phyloP scores from a whole-genome alignment of 2,113 vertebrate species.

The Gallinago jamesoni region DNA sequence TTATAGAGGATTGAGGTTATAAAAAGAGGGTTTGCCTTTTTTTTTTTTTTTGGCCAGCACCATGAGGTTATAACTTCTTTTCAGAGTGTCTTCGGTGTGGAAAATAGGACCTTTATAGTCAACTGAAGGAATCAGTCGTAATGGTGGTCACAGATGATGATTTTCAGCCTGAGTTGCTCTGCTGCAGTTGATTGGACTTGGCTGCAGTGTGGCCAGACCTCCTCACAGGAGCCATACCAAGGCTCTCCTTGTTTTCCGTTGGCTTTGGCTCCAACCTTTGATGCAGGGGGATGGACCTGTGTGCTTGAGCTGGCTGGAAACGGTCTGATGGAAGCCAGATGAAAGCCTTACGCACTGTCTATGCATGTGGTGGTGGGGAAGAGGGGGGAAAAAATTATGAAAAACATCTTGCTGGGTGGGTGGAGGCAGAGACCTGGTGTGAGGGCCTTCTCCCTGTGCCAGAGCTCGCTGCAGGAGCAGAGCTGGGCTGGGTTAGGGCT shows the following conservation, averaged over 20 bases:
- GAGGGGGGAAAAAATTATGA: accelerated
- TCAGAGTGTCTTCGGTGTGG: not conserved
- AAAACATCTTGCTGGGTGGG: not conserved
- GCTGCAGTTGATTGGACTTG: accelerated
- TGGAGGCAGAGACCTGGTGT: not conserved
- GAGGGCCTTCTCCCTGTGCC: not conserved
- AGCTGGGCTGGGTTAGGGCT: not conserved
- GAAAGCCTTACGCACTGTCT: not conserved
- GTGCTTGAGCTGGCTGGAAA: not conserved
- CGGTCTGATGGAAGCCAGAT: not conserved
- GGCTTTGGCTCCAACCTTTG: not conserved
- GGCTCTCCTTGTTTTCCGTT: not conserved
- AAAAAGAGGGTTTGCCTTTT: not conserved
- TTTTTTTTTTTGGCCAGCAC: not conserved
- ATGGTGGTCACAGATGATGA: accelerated
- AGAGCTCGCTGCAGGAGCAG: not conserved
- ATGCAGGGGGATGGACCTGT: not conserved
- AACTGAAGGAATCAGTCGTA: not conserved
- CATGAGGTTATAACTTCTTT: not conserved
- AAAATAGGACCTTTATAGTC: not conserved
- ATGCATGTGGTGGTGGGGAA: not conserved
- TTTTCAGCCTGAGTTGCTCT: not conserved
- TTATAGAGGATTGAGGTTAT: not conserved
- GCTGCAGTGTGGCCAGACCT: not conserved
- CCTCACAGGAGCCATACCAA: not conserved